phyloP scores from a whole-genome alignment of 2,888 invertebrate species.

The Drosophila nr. perissopoda region DNA sequence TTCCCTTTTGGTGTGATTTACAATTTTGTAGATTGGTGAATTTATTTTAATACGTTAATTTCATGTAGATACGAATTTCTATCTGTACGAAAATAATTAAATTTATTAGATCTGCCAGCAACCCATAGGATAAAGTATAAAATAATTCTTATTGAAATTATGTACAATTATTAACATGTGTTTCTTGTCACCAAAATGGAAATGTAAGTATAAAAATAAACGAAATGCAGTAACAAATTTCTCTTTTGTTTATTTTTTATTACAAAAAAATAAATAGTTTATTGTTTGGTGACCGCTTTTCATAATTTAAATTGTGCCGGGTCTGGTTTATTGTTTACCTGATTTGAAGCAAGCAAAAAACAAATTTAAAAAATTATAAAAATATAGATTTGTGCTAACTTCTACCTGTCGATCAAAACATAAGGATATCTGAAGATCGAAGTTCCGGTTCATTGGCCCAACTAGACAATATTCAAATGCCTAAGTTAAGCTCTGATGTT shows the following conservation, averaged over 20 bases:
- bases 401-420: neutral
- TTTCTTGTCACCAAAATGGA: neutral
- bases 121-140: neutral
- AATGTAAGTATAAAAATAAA: neutral
- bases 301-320: neutral
- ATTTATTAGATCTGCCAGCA: neutral
- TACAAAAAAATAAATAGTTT: neutral
- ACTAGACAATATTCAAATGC: conserved; percentile 32
- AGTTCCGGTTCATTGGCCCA: neutral
- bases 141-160: neutral
- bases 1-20: neutral
- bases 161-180: neutral
- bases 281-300: neutral
- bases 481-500: conserved; percentile 15
- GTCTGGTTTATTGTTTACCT: neutral
- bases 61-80: neutral
- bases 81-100: neutral
- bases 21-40: neutral
- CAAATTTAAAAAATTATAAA: neutral
- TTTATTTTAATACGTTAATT: neutral
- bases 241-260: neutral
- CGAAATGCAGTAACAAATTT: neutral
- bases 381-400: neutral
- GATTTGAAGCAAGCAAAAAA: neutral
- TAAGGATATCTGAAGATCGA: conserved; percentile 3